phyloP scores from a whole-genome alignment of 1,140 invertebrate genomes.

The Lasaia peninsularis region DNA sequence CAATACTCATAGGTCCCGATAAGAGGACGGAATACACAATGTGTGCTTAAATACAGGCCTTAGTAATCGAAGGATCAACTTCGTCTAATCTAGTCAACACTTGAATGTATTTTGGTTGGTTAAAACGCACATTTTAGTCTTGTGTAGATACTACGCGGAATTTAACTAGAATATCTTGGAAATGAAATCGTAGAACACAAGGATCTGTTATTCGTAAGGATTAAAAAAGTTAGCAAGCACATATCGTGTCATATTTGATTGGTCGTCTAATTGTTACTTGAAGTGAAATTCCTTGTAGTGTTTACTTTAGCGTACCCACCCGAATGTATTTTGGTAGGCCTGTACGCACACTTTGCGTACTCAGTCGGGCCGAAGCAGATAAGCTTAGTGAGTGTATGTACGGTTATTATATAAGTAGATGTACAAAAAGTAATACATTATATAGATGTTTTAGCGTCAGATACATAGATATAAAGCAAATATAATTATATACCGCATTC shows the following conservation, averaged over 20 bases:
- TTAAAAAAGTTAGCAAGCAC: too few relatives aligned
- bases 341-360: constrained; percentile 57
- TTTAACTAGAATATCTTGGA: background rate
- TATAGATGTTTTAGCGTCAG: constrained; percentile 77
- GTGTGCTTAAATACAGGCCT: constrained; percentile 31
- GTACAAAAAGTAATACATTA: constrained; percentile 77
- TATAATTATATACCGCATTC: constrained; percentile 77
- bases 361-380: constrained; percentile 51
- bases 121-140: constrained; percentile 41
- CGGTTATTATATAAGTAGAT: constrained; percentile 76
- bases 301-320: constrained; percentile 2
- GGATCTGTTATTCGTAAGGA: too few relatives aligned
- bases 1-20: constrained; percentile 62
- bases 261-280: background rate
- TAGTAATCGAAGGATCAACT: constrained; percentile 24
- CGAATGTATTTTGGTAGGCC: constrained; percentile 13
- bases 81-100: constrained; percentile 52
- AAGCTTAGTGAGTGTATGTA: constrained; percentile 76
- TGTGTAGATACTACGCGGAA: background rate
- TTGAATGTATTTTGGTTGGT: constrained; percentile 15
- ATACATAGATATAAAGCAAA: constrained; percentile 77
- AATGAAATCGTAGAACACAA: background rate
- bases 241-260: too few relatives aligned
- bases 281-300: background rate
- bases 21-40: constrained; percentile 57